Percentiles rank a stretch among this genome's conserved stretches.
Evolutionary conservation across 2,888 invertebrate genomes (phyloP).

Genomic region (Platycheirus rosarum): DNA sequence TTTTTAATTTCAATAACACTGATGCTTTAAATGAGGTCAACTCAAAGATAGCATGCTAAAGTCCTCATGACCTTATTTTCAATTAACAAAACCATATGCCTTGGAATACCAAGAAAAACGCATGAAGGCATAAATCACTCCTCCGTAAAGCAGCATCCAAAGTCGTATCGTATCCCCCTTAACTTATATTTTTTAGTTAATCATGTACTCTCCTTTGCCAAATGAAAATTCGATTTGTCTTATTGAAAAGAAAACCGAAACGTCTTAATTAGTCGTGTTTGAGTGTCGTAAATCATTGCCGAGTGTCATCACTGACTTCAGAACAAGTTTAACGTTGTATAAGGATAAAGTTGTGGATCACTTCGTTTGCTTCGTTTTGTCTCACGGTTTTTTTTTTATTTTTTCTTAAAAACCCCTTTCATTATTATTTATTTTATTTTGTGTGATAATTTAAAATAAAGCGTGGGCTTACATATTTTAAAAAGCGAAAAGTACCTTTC

Average conservation of each 20-base stretch:
- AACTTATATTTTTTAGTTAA: background rate
- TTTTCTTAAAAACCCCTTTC: background rate
- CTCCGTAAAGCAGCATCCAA: slow-evolving; percentile 23
- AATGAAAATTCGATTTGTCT: slow-evolving; percentile 28
- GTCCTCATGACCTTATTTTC: too few species aligned
- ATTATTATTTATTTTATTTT: background rate
- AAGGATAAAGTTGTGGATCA: slow-evolving; percentile 48
- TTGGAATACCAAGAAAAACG: slow-evolving; percentile 22
- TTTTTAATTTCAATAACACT: too few species aligned
- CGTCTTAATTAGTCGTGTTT: slow-evolving; percentile 69
- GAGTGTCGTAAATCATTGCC: slow-evolving; percentile 70
- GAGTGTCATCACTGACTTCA: slow-evolving; percentile 56
- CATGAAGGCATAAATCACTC: slow-evolving; percentile 58
- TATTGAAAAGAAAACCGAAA: background rate
- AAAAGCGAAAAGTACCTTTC: too few species aligned
- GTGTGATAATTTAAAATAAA: too few species aligned
- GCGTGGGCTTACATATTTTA: too few species aligned
- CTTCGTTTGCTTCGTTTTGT: slow-evolving; percentile 49
- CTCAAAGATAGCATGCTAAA: too few species aligned
- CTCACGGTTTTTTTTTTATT: slow-evolving; percentile 21
- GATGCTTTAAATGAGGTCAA: too few species aligned
- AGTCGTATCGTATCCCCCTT: background rate
- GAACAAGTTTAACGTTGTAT: slow-evolving; percentile 45
- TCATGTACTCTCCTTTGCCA: too few species aligned
- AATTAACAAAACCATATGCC: slow-evolving; percentile 50